Percentiles rank a stretch among this genome's conserved stretches.
phyloP scores from a whole-genome alignment of 2,113 vertebrate species.

The Larimichthys polyactis region DNA sequence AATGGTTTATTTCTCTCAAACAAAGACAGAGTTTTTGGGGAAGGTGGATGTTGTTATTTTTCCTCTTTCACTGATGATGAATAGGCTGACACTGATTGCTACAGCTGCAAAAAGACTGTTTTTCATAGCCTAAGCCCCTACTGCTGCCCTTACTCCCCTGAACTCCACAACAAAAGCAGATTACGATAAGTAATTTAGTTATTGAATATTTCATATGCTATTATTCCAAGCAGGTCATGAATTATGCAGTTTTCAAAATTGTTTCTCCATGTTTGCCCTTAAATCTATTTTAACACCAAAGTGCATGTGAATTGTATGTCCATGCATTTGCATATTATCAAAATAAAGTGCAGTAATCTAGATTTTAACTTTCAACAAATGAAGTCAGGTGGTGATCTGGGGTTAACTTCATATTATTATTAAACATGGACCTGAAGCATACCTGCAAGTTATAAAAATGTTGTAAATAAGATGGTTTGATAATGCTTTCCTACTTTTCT shows the following conservation, averaged over 20 bases:
- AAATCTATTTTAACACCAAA: constrained; percentile 61
- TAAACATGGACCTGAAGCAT: neutral
- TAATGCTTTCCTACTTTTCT: neutral
- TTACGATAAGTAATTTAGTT: constrained; percentile 73
- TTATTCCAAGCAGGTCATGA: constrained; percentile 78
- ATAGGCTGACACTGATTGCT: constrained; percentile 33
- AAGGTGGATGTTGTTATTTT: constrained; percentile 10
- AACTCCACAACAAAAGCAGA: constrained; percentile 74
- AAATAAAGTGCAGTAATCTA: constrained; percentile 48
- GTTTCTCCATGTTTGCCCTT: constrained; percentile 62
- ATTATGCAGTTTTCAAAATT: constrained; percentile 76
- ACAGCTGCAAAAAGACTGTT: constrained; percentile 51
- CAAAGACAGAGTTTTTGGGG: constrained; percentile 7
- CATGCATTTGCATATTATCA: constrained; percentile 54
- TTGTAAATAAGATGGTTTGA: neutral
- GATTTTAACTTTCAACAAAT: constrained; percentile 6
- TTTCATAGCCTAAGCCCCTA: constrained; percentile 47
- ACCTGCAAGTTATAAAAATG: neutral
- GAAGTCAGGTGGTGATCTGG: neutral
- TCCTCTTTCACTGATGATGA: constrained; percentile 50
- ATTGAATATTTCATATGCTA: constrained; percentile 80
- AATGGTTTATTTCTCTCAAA: constrained; percentile 38
- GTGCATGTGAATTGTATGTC: constrained; percentile 39
- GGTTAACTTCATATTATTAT: neutral
- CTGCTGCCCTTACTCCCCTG: constrained; percentile 59